Base-by-base conservation (phyloP, 2,888 invertebrate genomes). In the Cephus runcator region DNA sequence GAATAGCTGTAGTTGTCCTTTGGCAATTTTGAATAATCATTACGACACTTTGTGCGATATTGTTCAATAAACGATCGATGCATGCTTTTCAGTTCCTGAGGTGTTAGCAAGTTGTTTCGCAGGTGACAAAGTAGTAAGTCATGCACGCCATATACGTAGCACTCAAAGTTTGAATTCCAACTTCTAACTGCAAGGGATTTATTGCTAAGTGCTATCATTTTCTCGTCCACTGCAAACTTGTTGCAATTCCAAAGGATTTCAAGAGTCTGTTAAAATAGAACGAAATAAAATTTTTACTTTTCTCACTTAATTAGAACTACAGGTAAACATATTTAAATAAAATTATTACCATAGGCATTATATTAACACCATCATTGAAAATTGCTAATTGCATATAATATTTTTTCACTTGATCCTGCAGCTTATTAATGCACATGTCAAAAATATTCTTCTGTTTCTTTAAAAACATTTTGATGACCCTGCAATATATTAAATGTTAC, bases 1-100 rank as follows among this genome's bases (percentile, higher is more conserved):
- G 93, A 95, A 15, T 94, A 94, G 84, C 95, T 95, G 86, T 96
- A 96, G 75, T 95, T 95, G 87, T 96, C 96, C 81, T 95, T 93
- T 0, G 94, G 94, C 31, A 96, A 92, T 79, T 94, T 93, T 1
- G 94, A 92, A 35, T 93, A 93, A 83, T 93, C 92, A 11, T 91
- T 89, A 0, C 91, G 87, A 73, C 93, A 93, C 31, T 90, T 90
- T 80, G 92, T 92, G 23, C 92, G 87, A 86, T 95, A 96, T 76
- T 93, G 93, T 30, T 93, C 92, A 6, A 96, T 90, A 40, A 96
- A 92, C 34, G 93, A 92, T 75, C 90, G 89, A 83, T 96, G 96
- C 80, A 94, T 89, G 77, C 92, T 92, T 80, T 91, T 91, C 76
- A 92, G 88, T 74, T 93, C 92, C 0, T 92, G 91, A 0, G 91